Percentiles rank a stretch among this genome's conserved stretches.
Evolutionary conservation across 1,140 invertebrate species (phyloP).

Genomic region (Pogonus chalceus): DNA sequence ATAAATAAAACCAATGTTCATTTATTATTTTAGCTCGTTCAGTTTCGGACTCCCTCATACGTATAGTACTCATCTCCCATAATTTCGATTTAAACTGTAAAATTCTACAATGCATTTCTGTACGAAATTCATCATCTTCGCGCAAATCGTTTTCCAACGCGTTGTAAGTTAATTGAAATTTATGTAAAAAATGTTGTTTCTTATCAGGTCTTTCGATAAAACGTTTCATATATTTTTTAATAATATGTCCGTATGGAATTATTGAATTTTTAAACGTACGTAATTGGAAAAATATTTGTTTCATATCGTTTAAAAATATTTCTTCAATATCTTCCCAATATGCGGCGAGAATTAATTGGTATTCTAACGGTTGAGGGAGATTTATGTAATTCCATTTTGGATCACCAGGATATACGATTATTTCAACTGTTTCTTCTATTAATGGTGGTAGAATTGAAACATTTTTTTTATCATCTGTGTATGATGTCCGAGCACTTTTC

Average conservation of each 20-base stretch:
- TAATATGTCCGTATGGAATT: constrained; percentile 39
- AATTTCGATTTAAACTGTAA: constrained; percentile 33
- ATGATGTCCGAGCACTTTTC: constrained; percentile 17
- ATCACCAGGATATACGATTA: constrained; percentile 36
- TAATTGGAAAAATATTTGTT: constrained; percentile 42
- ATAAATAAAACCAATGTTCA: constrained; percentile 41
- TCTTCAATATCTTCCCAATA: constrained; percentile 46
- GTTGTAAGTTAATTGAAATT: constrained; percentile 47
- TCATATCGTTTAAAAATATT: constrained; percentile 41
- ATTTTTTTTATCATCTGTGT: constrained; percentile 16
- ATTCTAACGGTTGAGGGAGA: constrained; percentile 31
- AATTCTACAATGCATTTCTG: constrained; percentile 36
- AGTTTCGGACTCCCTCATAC: constrained; percentile 39
- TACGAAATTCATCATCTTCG: constrained; percentile 37
- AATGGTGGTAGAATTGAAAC: no score
- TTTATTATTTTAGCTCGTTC: constrained; percentile 37
- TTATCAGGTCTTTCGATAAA: constrained; percentile 42
- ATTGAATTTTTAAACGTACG: constrained; percentile 40
- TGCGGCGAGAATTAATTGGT: constrained; percentile 36
- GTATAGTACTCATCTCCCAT: constrained; percentile 41
- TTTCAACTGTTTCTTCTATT: no score
- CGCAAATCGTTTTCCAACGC: constrained; percentile 43
- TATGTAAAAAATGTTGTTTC: constrained; percentile 41
- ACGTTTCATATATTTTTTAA: constrained; percentile 40
- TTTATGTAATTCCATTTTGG: constrained; percentile 41